A percentile compares a stretch with the other conserved stretches of the same genome.
phyloP scores from a whole-genome alignment of 2,888 invertebrate species.

The Drosophila melanocephala region DNA sequence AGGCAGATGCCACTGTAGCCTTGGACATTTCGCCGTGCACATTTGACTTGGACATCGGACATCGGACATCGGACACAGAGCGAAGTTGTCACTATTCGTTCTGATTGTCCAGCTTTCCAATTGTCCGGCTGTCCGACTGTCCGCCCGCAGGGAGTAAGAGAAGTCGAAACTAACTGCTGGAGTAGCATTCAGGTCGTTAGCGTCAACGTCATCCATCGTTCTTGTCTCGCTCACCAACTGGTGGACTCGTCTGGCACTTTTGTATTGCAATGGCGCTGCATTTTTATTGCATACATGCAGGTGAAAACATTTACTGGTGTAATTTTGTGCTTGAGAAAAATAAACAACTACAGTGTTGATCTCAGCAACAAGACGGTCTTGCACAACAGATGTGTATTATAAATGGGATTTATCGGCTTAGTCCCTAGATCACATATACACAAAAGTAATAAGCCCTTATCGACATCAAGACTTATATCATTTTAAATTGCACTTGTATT shows the following conservation, averaged over 20 bases:
- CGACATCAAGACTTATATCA: not conserved
- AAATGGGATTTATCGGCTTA: too few species aligned
- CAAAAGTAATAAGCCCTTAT: not conserved
- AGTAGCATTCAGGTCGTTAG: conserved; percentile 39
- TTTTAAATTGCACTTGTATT: not conserved
- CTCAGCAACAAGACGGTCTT: not conserved
- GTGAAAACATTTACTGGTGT: not conserved
- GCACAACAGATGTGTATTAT: not conserved
- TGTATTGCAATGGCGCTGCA: conserved; percentile 22
- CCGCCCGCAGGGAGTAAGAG: conserved; percentile 4
- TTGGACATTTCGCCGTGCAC: conserved; percentile 40
- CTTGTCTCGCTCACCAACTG: not conserved
- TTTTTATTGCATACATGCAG: conserved; percentile 44
- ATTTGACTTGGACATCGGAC: conserved; percentile 49
- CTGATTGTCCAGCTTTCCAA: not conserved
- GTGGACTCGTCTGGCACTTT: conserved; percentile 18
- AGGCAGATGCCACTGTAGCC: conserved; percentile 38
- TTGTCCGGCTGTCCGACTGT: not conserved
- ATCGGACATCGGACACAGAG: conserved; percentile 35
- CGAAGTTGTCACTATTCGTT: conserved; percentile 37
- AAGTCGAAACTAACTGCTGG: conserved; percentile 23
- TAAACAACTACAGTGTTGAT: not conserved
- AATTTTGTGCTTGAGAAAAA: not conserved
- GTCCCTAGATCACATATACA: not conserved
- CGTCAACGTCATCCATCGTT: conserved; percentile 18